Evolutionary conservation across 2,113 vertebrate genomes (phyloP), one percentile per base, ranked within the genome.

Genomic region (Onychostruthus taczanowskii): DNA sequence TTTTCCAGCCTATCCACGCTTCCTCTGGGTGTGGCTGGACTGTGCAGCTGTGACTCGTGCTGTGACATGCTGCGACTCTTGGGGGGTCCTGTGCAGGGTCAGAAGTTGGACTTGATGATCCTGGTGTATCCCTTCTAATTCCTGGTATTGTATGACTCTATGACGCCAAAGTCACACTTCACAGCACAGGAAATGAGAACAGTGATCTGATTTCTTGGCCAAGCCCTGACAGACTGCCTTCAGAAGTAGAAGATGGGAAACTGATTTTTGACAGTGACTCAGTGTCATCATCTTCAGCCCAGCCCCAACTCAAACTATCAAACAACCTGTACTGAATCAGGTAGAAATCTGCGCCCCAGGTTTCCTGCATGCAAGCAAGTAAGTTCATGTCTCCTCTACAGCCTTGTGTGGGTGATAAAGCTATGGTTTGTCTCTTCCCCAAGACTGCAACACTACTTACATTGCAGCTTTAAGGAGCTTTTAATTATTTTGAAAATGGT

Each of bases 291-390:
- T 43, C 66, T 73, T 39, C 18, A 69, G 27, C 35, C 16, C 53
- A 53, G 39, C n/a, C 31, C 15, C 0, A 0, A 11, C 11, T 55
- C 19, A 84, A 78, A 19, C 8, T 75, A 19, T 10, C 5, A 14
- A 6, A 79, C 27, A 58, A 5, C 31, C 11, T 31, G 24, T n/a
- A 31, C 16, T 2, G 13, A 58, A 31, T 27, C 37, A 53, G 43
- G 43, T 85, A 70, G 58, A 85, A 85, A 55, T 47, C 15, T 4
- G 28, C 7, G 46, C 58, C 10, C 43, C 20, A 80, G 17, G 39
- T 68, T 43, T 67, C 19, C 53, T 73, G 7, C 23, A 64, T 37
- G 6, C 0, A 1, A 61, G 7, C 21, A 41, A 19, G 10, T 11
- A 67, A 23, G 1, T 83, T 93, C 18, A 14, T 50, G 15, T 76